Conservation (phyloP, 2,888 invertebrate genomes). For the Phlogophora meticulosa region DNA sequence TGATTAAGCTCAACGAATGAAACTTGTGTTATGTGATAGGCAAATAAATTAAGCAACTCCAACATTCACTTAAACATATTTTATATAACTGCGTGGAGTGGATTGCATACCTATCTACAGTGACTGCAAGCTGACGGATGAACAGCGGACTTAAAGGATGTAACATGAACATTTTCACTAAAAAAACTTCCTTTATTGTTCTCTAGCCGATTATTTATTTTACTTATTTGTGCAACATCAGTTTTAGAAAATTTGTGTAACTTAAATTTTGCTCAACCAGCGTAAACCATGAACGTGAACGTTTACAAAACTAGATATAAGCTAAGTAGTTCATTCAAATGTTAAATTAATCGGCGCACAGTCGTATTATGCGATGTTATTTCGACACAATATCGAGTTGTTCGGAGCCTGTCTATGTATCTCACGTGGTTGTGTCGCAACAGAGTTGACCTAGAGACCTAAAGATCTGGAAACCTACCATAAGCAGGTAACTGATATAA, state of each 20-base stretch:
- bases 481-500: constrained; percentile 54
- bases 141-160: constrained; percentile 9
- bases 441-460: constrained; percentile 68
- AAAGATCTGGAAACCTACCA: constrained; percentile 66
- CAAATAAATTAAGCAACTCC: constrained; percentile 65
- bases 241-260: constrained; percentile 27
- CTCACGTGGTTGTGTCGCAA: constrained; percentile 66
- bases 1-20: constrained; percentile 55
- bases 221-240: constrained; percentile 29
- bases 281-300: constrained; percentile 27
- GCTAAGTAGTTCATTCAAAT: constrained; percentile 53
- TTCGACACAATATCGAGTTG: constrained; percentile 63
- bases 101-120: constrained; percentile 37
- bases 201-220: constrained; percentile 11
- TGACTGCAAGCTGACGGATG: constrained; percentile 30
- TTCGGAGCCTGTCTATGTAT: constrained; percentile 66
- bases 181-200: background rate
- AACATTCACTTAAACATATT: constrained; percentile 62
- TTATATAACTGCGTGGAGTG: constrained; percentile 61
- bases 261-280: constrained; percentile 45
- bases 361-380: constrained; percentile 53
- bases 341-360: constrained; percentile 51
- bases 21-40: constrained; percentile 63
- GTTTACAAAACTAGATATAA: constrained; percentile 41
- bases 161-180: background rate